Conservation (phyloP, 2,113 vertebrate genomes). For the Gallinago media region DNA sequence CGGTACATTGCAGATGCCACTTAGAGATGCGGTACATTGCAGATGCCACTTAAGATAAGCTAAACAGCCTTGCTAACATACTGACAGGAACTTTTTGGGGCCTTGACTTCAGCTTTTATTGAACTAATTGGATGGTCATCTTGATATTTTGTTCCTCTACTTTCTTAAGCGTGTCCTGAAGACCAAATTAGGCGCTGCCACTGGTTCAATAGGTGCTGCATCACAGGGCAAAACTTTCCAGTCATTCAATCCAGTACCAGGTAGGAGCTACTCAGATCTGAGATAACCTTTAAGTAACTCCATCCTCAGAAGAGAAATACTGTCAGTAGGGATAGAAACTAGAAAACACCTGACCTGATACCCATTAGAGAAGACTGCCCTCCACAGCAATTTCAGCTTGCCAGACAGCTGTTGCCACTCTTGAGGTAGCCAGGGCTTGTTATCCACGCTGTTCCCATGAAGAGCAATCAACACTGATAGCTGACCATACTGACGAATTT, state of each 20-base stretch:
- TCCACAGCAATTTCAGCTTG: not conserved
- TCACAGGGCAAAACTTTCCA: not conserved
- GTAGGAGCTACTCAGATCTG: not conserved
- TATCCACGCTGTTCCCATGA: not conserved
- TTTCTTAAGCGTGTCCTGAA: not conserved
- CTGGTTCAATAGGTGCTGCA: not conserved
- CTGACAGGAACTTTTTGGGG: not conserved
- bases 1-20: not conserved
- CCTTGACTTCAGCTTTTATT: not conserved
- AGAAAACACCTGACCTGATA: not conserved
- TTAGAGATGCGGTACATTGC: not conserved
- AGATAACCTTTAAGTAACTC: not conserved
- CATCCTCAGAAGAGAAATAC: not conserved
- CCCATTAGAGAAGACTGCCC: not conserved
- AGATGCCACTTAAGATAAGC: not conserved
- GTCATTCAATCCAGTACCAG: not conserved
- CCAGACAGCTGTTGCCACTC: not conserved
- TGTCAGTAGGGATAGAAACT: not conserved
- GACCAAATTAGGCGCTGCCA: not conserved
- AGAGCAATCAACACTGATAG: not conserved
- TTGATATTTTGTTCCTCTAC: not conserved
- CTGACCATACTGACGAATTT: not conserved
- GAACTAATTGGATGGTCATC: not conserved
- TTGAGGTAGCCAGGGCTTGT: not conserved
- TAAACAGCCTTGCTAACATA: not conserved